Percentiles rank a stretch among this genome's conserved stretches.
phyloP scores from a whole-genome alignment of 2,888 invertebrate species.

The Chrysina gloriosa region DNA sequence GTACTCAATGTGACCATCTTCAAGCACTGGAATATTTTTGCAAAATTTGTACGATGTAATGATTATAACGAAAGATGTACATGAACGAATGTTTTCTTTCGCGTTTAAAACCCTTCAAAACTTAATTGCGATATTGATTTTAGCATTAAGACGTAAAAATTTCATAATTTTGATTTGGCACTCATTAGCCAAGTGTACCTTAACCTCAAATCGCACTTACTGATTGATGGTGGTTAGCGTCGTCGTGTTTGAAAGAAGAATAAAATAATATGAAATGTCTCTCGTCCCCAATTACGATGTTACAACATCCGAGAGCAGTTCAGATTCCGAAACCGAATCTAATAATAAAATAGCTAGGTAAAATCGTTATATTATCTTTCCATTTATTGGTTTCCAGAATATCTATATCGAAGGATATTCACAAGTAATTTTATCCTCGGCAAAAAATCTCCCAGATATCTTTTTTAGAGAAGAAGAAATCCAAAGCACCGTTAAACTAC shows the following conservation, averaged over 20 bases:
- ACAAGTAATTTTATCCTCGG: conserved; percentile 29
- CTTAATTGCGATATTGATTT: neutral
- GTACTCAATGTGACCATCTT: too few relatives aligned
- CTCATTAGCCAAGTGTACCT: neutral
- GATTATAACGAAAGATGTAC: too few relatives aligned
- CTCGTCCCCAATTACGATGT: conserved; percentile 76
- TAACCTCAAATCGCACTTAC: conserved; percentile 8
- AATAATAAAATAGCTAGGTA: conserved; percentile 62
- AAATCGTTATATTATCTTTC: conserved; percentile 45
- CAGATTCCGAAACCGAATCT: conserved; percentile 47
- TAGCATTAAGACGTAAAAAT: neutral
- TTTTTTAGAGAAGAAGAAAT: conserved; percentile 38
- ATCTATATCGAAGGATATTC: conserved; percentile 36
- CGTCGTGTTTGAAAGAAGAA: conserved; percentile 15
- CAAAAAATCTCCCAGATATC: conserved; percentile 42
- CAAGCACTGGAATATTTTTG: too few relatives aligned
- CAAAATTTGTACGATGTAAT: too few relatives aligned
- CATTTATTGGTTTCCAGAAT: neutral
- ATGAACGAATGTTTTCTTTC: neutral
- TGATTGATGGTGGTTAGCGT: neutral
- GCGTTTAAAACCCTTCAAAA: neutral
- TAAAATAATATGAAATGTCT: conserved; percentile 63
- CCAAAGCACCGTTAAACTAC: conserved; percentile 59
- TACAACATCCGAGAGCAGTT: conserved; percentile 68
- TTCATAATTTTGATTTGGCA: neutral